Base-by-base conservation (phyloP, 2,888 invertebrate species). In the Tupiocoris notatus region DNA sequence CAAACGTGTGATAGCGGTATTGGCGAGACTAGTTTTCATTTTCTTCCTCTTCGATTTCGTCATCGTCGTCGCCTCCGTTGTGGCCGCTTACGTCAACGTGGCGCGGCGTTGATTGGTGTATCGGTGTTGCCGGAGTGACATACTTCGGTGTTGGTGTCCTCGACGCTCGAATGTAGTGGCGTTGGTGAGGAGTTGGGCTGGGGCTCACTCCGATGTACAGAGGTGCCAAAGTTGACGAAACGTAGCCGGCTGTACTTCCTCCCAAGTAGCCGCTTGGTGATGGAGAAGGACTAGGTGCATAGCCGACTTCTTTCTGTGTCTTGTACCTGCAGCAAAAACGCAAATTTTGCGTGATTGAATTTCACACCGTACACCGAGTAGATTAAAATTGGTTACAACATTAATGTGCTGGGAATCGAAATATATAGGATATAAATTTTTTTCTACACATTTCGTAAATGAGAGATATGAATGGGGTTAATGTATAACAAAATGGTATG, bases 241-340 rank as follows among this genome's bases (percentile, higher is more conserved):
- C 74, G 74, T 64, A 74, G 25, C 59, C 66, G 1, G 67, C 61
- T 1, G 62, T 66, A 65, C 66, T 75, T 1, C 66, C 66, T 7
- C 57, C 39, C 9, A 57, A 65, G 0, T 75, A 65, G n/a, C 56
- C 39, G 3, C 39, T 12, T 3, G 39, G 39, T 7, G 12, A 12
- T 9, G 21, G 22, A 23, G 25, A 17, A 0, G 63, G 63, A 1
- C 73, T 54, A n/a, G 63, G 63, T 2, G 78, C 78, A 39, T 77
- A 77, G 17, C 74, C 74, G 0, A 79, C 65, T 73, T 79, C 79
- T 65, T 80, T 79, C 67, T 79, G 80, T 2, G 80, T 80, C 76
- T 81, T 81, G 68, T 80, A 79, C 77, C 80, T 78, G 77, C 2
- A 17, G 16, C 2, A 54, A 18, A 2, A 63, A 63, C 21, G 16